Conservation (phyloP, 1,140 invertebrate genomes). For the Monochamus saltuarius region DNA sequence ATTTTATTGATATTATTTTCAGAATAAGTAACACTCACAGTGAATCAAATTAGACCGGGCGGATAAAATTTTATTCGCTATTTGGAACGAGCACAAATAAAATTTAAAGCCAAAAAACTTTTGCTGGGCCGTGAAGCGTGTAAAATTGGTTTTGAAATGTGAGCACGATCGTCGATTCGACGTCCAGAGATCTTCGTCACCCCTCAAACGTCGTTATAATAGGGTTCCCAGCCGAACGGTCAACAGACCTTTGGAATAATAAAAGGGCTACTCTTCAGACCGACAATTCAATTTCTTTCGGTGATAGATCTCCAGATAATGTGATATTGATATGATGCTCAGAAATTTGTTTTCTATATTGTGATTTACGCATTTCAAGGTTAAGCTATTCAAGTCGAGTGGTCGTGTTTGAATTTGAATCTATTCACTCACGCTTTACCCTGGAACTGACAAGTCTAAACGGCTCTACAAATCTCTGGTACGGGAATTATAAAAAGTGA, state of each 20-base stretch:
- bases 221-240: conserved; percentile 30
- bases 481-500: too few relatives aligned
- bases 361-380: too few relatives aligned
- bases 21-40: conserved; percentile 39
- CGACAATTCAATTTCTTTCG: conserved; percentile 41
- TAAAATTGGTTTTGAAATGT: conserved; percentile 41
- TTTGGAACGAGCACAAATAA: too few relatives aligned
- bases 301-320: conserved; percentile 38
- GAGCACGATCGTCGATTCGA: conserved; percentile 35
- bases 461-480: too few relatives aligned
- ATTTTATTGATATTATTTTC: conserved; percentile 42
- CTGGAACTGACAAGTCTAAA: too few relatives aligned
- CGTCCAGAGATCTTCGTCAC: conserved; percentile 40
- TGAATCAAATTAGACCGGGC: conserved; percentile 34
- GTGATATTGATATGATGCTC: conserved; percentile 41
- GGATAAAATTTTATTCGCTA: too few relatives aligned
- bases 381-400: too few relatives aligned
- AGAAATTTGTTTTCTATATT: background rate
- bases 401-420: too few relatives aligned
- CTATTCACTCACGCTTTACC: too few relatives aligned
- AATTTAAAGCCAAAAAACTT: too few relatives aligned
- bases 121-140: conserved; percentile 30
- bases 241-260: conserved; percentile 39
- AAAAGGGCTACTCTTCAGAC: conserved; percentile 34
- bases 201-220: conserved; percentile 40